Base-by-base conservation (phyloP, 2,113 vertebrate genomes). In the Sorex fumeus region DNA sequence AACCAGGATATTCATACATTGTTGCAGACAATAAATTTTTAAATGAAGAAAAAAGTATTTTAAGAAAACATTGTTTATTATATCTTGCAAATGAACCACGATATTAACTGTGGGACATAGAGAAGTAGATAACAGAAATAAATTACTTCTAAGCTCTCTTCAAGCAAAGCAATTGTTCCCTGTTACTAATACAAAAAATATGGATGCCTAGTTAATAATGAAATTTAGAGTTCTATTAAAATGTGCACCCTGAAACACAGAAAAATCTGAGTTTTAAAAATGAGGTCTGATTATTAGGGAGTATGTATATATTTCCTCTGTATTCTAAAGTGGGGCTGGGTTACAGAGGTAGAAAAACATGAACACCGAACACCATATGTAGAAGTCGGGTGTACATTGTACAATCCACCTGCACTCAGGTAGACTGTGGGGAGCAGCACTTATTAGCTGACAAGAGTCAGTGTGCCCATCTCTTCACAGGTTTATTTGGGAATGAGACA, bases 1-100 rank as follows among this genome's bases (percentile, higher is more conserved):
- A 90, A 50, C 53, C 50, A 87, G 84, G 40, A 96, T 94, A 95
- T 79, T 84, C 72, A 86, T 82, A 84, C 45, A 81, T 91, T 84
- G 72, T 84, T 87, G 88, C 81, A 77, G 47, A 85, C 36, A 45
- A 84, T 88, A 50, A 34, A 78, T 87, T 88, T 90, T 66, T 27
- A 95, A 94, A 78, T 64, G 47, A 72, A 87, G 66, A 88, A 50
- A 40, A 72, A 86, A 79, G 89, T 80, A 45, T 45, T 3, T 18
- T 1, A n/a, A 69, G 7, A 74, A 78, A 23, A 36, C 81, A 76
- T 69, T 74, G 66, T 85, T 87, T 86, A 83, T 81, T 74, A 9
- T 81, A 76, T 67, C 34, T 94, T 88, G 16, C 60, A 94, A 94
- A 78, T 75, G 90, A 93, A 86, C 82, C 90, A 57, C 8, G 43